A percentile compares a stretch with the other conserved stretches of the same genome.
Evolutionary conservation across 2,888 invertebrate genomes (phyloP).

Genomic region (Apamea monoglypha): DNA sequence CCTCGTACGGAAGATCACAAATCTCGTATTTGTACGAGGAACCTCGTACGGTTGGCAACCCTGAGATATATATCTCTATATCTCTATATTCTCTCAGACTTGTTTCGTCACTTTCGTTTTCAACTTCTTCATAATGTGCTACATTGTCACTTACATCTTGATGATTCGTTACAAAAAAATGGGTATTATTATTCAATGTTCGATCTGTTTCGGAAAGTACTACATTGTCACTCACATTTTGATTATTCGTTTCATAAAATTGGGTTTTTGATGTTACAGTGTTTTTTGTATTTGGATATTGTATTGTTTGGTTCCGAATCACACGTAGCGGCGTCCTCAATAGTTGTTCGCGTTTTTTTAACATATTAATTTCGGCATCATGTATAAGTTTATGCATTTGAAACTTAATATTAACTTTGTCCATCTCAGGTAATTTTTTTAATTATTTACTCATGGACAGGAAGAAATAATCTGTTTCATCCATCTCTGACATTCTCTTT

Average conservation of each 20-base stretch:
- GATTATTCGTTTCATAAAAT: conserved; percentile 37
- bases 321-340: conserved; percentile 36
- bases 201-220: conserved; percentile 34
- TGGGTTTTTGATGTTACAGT: conserved; percentile 15
- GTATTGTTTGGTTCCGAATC: conserved; percentile 35
- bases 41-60: too few relatives aligned
- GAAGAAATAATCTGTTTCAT: conserved; percentile 19
- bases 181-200: background rate
- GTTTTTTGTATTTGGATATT: conserved; percentile 28
- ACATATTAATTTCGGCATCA: conserved; percentile 37
- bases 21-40: too few relatives aligned
- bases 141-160: conserved; percentile 32
- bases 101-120: conserved; percentile 17
- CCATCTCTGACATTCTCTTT: conserved; percentile 35
- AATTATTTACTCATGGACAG: conserved; percentile 29
- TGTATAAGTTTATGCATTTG: conserved; percentile 14
- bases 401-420: conserved; percentile 9
- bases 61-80: too few relatives aligned
- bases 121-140: conserved; percentile 14
- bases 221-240: conserved; percentile 38
- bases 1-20: too few relatives aligned
- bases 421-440: conserved; percentile 8
- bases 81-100: conserved; percentile 29
- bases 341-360: conserved; percentile 34
- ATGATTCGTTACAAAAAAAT: conserved; percentile 22